A percentile compares a stretch with the other conserved stretches of the same genome.
phyloP scores from a whole-genome alignment of 2,797 vertebrate species.

The Pangasius mekongensis region DNA sequence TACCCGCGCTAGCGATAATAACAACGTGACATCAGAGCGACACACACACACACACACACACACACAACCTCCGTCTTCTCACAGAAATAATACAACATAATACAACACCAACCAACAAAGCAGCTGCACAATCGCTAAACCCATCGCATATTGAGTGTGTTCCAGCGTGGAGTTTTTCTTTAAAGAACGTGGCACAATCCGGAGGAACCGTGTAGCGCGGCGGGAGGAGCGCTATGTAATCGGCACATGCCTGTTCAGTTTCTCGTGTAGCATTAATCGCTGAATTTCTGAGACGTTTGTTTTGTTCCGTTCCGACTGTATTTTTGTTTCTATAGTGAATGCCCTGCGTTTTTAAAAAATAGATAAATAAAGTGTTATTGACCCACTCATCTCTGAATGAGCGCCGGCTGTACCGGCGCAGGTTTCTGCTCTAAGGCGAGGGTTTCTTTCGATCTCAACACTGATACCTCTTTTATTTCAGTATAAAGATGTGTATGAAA shows the following conservation, averaged over 20 bases:
- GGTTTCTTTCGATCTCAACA: slow-evolving; percentile 70
- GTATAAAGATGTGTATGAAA: slow-evolving; percentile 64
- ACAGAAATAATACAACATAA: background rate
- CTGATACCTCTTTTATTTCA: slow-evolving; percentile 84
- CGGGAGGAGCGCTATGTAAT: background rate
- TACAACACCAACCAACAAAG: background rate
- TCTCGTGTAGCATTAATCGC: slow-evolving; percentile 54
- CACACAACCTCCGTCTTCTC: background rate
- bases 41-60: background rate
- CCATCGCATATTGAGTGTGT: background rate
- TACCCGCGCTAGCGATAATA: background rate
- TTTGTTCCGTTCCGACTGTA: slow-evolving; percentile 31
- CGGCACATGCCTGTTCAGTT: slow-evolving; percentile 3
- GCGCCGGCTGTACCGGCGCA: slow-evolving; percentile 63
- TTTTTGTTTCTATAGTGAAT: slow-evolving; percentile 27
- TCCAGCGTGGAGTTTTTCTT: background rate
- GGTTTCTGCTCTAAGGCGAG: slow-evolving; percentile 60
- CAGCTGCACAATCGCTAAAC: background rate
- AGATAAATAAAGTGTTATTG: slow-evolving; percentile 5
- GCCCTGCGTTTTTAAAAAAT: background rate
- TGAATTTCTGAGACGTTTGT: slow-evolving; percentile 54
- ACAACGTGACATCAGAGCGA: background rate
- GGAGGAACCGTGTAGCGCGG: background rate
- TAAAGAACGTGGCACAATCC: background rate
- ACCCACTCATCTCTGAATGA: slow-evolving; percentile 3